A percentile compares a stretch with the other conserved stretches of the same genome.
Evolutionary conservation across 2,113 vertebrate genomes (phyloP).

Genomic region (Bostrychus sinensis): DNA sequence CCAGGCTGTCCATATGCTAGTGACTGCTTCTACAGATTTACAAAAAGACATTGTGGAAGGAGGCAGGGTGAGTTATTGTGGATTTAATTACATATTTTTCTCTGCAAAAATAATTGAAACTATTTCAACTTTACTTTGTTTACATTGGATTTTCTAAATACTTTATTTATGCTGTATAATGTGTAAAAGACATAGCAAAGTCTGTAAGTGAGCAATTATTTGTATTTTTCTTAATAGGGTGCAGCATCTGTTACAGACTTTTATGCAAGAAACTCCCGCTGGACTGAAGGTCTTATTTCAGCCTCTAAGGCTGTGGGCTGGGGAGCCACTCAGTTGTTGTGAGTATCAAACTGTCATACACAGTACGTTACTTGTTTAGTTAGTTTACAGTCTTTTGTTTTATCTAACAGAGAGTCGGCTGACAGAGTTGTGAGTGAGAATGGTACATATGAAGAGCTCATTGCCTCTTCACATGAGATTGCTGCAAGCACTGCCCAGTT

Average conservation of each 20-base stretch:
- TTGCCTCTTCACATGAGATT: conserved; percentile 94
- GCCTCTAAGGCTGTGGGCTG: conserved; percentile 97
- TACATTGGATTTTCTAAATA: neutral
- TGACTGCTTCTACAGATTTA: conserved; percentile 89
- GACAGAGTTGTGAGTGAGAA: conserved; percentile 88
- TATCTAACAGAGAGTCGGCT: conserved; percentile 85
- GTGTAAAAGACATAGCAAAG: neutral
- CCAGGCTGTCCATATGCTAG: conserved; percentile 88
- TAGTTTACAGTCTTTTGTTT: rapidly evolving
- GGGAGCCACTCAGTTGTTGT: conserved; percentile 96
- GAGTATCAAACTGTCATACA: conserved; percentile 58
- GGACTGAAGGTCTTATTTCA: conserved; percentile 96
- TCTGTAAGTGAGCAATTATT: neutral
- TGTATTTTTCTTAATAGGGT: conserved; percentile 75
- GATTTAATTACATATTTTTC: neutral
- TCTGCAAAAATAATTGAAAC: neutral
- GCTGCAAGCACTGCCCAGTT: conserved; percentile 95
- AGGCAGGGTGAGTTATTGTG: conserved; percentile 83
- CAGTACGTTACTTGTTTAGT: neutral
- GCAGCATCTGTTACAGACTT: conserved; percentile 91
- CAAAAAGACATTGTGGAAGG: conserved; percentile 96
- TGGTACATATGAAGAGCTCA: conserved; percentile 94
- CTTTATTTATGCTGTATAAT: neutral
- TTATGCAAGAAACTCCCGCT: conserved; percentile 96
- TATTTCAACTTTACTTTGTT: neutral